A percentile compares a stretch with the other conserved stretches of the same genome.
Evolutionary conservation across 1,140 invertebrate species (phyloP).

Genomic region (Nymphalis io): DNA sequence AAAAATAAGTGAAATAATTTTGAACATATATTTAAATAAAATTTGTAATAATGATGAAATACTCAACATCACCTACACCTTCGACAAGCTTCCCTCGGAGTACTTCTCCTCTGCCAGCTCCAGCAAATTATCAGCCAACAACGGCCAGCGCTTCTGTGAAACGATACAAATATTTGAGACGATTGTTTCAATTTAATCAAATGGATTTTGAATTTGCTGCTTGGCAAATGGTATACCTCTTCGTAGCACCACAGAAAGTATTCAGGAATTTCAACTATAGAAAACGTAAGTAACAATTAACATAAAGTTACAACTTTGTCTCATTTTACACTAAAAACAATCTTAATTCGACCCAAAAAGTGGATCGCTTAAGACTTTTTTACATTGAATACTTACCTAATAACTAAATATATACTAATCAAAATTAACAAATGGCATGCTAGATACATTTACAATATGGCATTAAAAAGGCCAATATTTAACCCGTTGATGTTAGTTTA

Average conservation of each 20-base stretch:
- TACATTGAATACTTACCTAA: too few relatives aligned
- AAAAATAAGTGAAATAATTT: constrained; percentile 10
- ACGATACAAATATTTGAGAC: constrained; percentile 94
- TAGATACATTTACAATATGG: too few relatives aligned
- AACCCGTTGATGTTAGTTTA: too few relatives aligned
- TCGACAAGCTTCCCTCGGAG: constrained; percentile 77
- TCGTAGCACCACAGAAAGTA: constrained; percentile 97
- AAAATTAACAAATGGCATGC: too few relatives aligned
- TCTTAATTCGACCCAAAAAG: too few relatives aligned
- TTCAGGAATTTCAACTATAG: constrained; percentile 99
- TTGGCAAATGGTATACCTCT: constrained; percentile 99
- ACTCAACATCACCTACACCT: constrained; percentile 84
- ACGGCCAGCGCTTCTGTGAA: constrained; percentile 94
- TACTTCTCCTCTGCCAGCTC: constrained; percentile 82
- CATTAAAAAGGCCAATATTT: too few relatives aligned
- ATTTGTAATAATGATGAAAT: constrained; percentile 80
- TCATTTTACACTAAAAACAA: too few relatives aligned
- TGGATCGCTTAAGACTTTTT: too few relatives aligned
- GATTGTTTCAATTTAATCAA: constrained; percentile 96
- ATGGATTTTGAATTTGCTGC: constrained; percentile 99
- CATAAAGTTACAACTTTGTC: too few relatives aligned
- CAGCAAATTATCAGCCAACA: constrained; percentile 83
- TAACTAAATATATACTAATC: too few relatives aligned
- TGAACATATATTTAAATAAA: background rate
- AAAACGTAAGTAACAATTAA: constrained; percentile 92